Evolutionary conservation across 2,888 invertebrate genomes (phyloP).

Genomic region (Charanyca ferruginea): DNA sequence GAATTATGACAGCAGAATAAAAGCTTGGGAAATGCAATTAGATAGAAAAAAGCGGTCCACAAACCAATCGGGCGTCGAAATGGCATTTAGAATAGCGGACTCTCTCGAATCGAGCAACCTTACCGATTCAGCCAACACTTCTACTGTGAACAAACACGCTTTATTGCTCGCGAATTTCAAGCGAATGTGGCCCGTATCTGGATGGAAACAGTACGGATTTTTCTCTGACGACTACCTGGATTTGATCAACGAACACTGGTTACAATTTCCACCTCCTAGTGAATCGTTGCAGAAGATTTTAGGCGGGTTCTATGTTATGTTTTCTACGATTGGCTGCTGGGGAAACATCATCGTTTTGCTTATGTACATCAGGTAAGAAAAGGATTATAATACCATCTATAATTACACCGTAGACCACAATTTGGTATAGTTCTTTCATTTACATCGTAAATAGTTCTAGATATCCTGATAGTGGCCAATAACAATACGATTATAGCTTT

Average conservation of each 20-base stretch:
- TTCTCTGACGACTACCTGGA: constrained; percentile 91
- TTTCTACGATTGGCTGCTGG: constrained; percentile 92
- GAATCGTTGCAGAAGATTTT: constrained; percentile 91
- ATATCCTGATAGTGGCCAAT: not conserved
- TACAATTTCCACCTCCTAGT: constrained; percentile 92
- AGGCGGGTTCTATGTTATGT: constrained; percentile 92
- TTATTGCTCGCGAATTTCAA: constrained; percentile 80
- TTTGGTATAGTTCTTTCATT: not conserved
- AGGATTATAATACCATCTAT: constrained; percentile 1
- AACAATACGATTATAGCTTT: not conserved
- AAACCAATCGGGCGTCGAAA: constrained; percentile 63
- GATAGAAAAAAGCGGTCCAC: constrained; percentile 62
- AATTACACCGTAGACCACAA: not conserved
- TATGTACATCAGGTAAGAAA: constrained; percentile 93
- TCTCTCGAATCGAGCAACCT: constrained; percentile 65
- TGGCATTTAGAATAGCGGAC: constrained; percentile 62
- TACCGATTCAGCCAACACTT: constrained; percentile 66
- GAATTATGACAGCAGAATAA: constrained; percentile 54
- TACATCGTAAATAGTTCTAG: not conserved
- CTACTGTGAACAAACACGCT: constrained; percentile 70
- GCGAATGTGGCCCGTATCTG: constrained; percentile 82
- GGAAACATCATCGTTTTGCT: constrained; percentile 94
- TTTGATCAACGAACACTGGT: constrained; percentile 94
- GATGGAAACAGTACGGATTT: constrained; percentile 90
- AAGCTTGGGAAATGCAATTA: constrained; percentile 59